Conservation (phyloP, 2,797 vertebrate genomes). For the Myotis myotis region DNA sequence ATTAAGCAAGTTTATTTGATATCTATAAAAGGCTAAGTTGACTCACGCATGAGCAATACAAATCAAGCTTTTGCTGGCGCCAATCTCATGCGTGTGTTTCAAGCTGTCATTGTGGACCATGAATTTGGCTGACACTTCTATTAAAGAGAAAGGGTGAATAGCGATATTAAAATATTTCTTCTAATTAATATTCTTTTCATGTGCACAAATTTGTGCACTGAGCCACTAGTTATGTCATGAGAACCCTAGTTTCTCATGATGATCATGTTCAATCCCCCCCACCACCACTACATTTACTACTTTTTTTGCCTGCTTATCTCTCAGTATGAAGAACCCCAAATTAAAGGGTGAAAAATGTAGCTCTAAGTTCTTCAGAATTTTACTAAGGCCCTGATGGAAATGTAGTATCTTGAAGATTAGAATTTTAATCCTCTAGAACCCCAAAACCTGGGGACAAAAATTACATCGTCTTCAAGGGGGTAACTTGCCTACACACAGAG, state of each 20-base stretch:
- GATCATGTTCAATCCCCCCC: not conserved
- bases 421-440: not conserved
- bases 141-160: too few species aligned
- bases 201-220: too few species aligned
- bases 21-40: too few species aligned
- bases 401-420: not conserved
- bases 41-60: fast-evolving
- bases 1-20: too few species aligned
- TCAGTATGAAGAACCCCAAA: not conserved
- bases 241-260: not conserved
- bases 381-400: not conserved
- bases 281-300: not conserved
- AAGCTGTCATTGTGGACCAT: too few species aligned
- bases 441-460: not conserved
- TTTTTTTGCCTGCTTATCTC: not conserved
- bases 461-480: not conserved
- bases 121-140: too few species aligned
- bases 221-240: not conserved
- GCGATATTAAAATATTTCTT: too few species aligned
- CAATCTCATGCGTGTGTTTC: too few species aligned
- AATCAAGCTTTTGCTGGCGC: too few species aligned
- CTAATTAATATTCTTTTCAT: too few species aligned
- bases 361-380: not conserved
- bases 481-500: not conserved
- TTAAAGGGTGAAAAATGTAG: not conserved